Evolutionary conservation across 2,888 invertebrate species (phyloP), one percentile per base, ranked within the genome.

Genomic region (Cistogaster globosa): DNA sequence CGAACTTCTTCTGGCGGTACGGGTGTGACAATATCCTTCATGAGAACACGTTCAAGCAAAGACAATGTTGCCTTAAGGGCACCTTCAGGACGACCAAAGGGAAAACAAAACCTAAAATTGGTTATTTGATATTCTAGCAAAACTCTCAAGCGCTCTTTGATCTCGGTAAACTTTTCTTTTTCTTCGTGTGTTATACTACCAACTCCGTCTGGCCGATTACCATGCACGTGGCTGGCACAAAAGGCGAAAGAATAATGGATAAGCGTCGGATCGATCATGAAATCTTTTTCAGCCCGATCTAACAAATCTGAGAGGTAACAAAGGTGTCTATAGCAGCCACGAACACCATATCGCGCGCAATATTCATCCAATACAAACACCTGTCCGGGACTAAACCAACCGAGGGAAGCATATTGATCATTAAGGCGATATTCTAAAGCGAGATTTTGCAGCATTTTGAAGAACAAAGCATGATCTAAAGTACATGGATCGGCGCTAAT

Each of bases 321-420:
- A 67, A 99, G 95, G 93, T 99, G 99, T 71, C 99, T 95, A 93
- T 96, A 98, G 92, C 99, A 99, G 60, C 98, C 98, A 69, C 99
- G 95, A 0, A 99, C 99, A 63, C 99, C 99, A 92, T 99, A 99
- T 89, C 97, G 95, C 9, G 99, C 99, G 92, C 98, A 99, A 93
- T 99, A 98, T 92, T 98, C 98, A 92, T 99, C 99, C 88, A 99
- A 93, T 14, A 99, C 98, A 93, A 99, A 99, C 74, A 99, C 97
- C 94, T 99, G 99, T 0, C 99, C 99, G 0, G 99, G 99, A 90
- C 99, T 99, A 93, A 99, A 99, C 99, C 99, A 99, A 88, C 99
- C 99, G 95, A 99, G 93, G 83, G 99, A 99, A 91, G 98, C 98
- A 92, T 98, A 99, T n/a, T 98, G 98, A 93, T 99, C 99, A 92